Conservation (phyloP, 2,888 invertebrate species). For the Ochropacha duplaris region DNA sequence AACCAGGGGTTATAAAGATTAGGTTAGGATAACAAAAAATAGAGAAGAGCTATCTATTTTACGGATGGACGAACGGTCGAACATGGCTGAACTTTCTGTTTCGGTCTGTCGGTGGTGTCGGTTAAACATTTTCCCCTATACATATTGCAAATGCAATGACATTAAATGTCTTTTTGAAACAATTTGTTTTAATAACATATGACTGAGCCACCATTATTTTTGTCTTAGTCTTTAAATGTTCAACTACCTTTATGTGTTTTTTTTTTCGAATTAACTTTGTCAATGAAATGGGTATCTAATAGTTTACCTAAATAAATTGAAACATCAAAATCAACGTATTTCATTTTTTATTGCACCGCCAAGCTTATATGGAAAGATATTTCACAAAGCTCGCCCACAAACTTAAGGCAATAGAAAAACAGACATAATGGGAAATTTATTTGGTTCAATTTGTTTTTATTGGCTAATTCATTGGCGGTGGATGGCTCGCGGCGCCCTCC, state of each 20-base stretch:
- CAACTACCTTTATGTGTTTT: no score
- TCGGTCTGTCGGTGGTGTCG: conserved; percentile 31
- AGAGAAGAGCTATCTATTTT: conserved; percentile 44
- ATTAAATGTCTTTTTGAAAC: no score
- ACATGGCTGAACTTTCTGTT: conserved; percentile 42
- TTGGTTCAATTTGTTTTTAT: conserved; percentile 80
- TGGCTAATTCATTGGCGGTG: conserved; percentile 77
- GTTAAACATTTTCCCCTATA: conserved; percentile 45
- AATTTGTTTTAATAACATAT: no score
- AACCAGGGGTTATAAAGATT: conserved; percentile 22
- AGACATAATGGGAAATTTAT: conserved; percentile 73
- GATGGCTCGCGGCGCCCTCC: conserved; percentile 45
- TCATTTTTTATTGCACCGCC: background rate
- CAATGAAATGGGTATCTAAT: no score
- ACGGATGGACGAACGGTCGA: conserved; percentile 36
- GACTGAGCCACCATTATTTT: no score
- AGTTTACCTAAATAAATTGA: background rate
- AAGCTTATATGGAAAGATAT: conserved; percentile 28
- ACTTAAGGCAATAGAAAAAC: conserved; percentile 62
- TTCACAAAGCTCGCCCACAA: conserved; percentile 32
- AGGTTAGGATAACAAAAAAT: conserved; percentile 27
- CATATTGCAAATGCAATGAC: no score
- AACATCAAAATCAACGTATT: background rate
- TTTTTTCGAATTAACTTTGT: no score
- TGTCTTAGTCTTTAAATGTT: no score